Evolutionary conservation across 2,797 vertebrate species (phyloP), one percentile per base, ranked within the genome.

Genomic region (Mus caroli): DNA sequence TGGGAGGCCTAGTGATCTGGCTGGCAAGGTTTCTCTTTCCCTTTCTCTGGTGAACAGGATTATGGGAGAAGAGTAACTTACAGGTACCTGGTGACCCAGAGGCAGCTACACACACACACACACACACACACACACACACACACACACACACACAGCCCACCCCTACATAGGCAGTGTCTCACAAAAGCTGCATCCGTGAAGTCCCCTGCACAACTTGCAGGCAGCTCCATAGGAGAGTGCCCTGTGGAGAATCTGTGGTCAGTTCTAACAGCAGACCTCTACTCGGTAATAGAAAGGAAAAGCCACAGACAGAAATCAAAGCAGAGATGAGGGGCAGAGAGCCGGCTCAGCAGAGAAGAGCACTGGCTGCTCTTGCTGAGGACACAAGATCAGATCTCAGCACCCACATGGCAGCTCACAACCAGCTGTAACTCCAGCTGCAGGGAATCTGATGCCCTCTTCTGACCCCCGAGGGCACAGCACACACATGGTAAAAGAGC

Each of bases 1-100:
- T 2, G 40, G 64, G 69, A 34, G 34, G 20, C 20, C 43, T 8
- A 7, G 3, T 0, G 4, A 31, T 26, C 7, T 24, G 9, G 6
- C n/a, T 26, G 54, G 1, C 19, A 20, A 64, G 1, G 31, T n/a
- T 62, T 84, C 43, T 82, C 3, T 17, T 17, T 90, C 12, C 4
- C 10, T 6, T 31, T 10, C 28, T 2, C 19, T 67, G 22, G 0
- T 78, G 50, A 5, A 46, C 28, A 85, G 60, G 37, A 85, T 40
- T 14, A 40, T 1, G 7, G 37, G 80, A 56, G 11, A 80, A 22
- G 78, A 80, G 54, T 40, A 54, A 31, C 46, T 50, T 54, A 26
- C 10, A 80, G 22, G 54, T 8, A 46, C 15, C 31, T 0, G 4
- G 26, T 83, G 37, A 62, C 24, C 56, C 26, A 83, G n/a, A 28